These are phyloP conservation scores for Ennomos erosarius DNA, from an alignment of 2,888 invertebrate genomes.

Conservation along the genomic window DNA sequence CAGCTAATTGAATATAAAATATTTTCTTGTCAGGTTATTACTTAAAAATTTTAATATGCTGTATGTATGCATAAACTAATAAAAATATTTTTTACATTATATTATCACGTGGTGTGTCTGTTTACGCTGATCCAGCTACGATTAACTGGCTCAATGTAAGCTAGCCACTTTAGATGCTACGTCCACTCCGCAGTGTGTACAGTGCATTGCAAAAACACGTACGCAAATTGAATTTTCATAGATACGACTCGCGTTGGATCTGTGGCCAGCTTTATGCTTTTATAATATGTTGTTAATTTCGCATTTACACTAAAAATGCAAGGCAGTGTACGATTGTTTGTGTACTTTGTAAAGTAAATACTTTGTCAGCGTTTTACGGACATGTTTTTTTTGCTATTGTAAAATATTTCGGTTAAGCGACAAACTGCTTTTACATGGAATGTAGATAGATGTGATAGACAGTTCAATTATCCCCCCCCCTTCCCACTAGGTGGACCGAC, in stretches of 20 bases:
- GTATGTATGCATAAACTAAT: too few species aligned
- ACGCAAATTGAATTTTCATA: slow-evolving; percentile 77
- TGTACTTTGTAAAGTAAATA: background rate
- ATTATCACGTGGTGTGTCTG: background rate
- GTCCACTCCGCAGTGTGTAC: slow-evolving; percentile 61
- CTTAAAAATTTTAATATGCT: too few species aligned
- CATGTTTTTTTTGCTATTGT: slow-evolving; percentile 1
- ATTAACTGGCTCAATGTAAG: slow-evolving; percentile 5
- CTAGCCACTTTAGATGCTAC: slow-evolving; percentile 45
- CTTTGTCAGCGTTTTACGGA: background rate
- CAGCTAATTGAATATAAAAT: too few species aligned
- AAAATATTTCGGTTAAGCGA: background rate
- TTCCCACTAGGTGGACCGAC: too few species aligned
- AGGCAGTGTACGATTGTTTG: slow-evolving; percentile 11
- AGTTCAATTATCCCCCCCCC: too few species aligned
- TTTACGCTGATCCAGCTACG: background rate
- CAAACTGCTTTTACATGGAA: too few species aligned
- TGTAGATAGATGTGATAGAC: too few species aligned
- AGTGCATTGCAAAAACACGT: slow-evolving; percentile 65
- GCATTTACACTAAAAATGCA: slow-evolving; percentile 20
- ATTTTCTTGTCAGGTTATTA: too few species aligned
- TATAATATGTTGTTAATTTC: slow-evolving; percentile 43
- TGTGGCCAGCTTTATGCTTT: slow-evolving; percentile 36
- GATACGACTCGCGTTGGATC: slow-evolving; percentile 49
- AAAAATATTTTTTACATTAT: too few species aligned